Percentiles rank a stretch among this genome's conserved stretches.
phyloP scores from a whole-genome alignment of 2,888 invertebrate genomes.

The Sinopyrophorus schimmeli region DNA sequence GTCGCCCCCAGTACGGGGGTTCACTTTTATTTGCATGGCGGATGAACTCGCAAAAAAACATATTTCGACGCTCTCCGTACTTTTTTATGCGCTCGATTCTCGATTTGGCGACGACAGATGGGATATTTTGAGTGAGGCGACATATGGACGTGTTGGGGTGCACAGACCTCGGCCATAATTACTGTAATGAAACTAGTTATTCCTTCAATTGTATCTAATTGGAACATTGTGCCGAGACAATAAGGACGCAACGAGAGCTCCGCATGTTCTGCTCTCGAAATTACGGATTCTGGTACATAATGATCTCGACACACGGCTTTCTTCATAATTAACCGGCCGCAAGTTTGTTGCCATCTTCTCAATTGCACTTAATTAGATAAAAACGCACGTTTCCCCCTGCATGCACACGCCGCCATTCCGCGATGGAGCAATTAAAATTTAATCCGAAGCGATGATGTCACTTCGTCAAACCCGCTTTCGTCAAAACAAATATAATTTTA shows the following conservation, averaged over 20 bases:
- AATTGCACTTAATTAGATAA: too few species aligned
- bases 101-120: constrained; percentile 27
- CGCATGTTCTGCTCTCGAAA: constrained; percentile 25
- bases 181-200: constrained; percentile 46
- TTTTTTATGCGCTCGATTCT: constrained; percentile 21
- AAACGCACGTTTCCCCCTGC: too few species aligned
- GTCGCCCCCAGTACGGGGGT: constrained; percentile 23
- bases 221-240: constrained; percentile 42
- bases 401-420: too few species aligned
- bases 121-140: constrained; percentile 29
- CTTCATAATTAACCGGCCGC: constrained; percentile 2
- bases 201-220: constrained; percentile 46
- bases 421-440: too few species aligned
- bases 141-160: constrained; percentile 31
- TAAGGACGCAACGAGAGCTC: constrained; percentile 38
- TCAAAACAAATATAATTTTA: too few species aligned
- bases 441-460: too few species aligned
- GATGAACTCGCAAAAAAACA: constrained; percentile 37
- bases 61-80: constrained; percentile 22
- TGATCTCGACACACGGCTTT: constrained; percentile 8
- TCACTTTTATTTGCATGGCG: constrained; percentile 38
- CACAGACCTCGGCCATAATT: constrained; percentile 33
- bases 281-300: constrained; percentile 17
- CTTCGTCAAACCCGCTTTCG: too few species aligned
- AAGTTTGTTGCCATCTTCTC: too few species aligned